A percentile compares a stretch with the other conserved stretches of the same genome.
Conservation (phyloP, 2,113 vertebrate species). For the Mustela nigripes region DNA sequence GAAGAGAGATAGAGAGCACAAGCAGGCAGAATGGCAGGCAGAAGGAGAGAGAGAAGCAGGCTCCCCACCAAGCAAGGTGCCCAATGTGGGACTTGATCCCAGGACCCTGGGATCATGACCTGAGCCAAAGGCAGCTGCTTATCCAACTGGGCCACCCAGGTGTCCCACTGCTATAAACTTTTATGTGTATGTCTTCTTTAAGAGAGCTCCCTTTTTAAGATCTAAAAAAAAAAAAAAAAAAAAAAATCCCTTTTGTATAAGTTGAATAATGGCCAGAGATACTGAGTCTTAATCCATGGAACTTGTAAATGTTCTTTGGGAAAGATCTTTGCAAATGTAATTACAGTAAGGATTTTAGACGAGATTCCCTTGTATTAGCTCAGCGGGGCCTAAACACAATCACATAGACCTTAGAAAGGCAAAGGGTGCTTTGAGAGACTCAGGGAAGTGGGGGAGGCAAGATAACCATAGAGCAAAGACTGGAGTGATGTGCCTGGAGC, state of each 20-base stretch:
- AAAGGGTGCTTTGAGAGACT: background rate
- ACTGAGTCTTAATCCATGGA: background rate
- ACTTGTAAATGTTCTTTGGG: background rate
- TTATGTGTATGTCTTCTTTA: background rate
- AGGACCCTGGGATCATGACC: no score
- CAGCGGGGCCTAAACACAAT: background rate
- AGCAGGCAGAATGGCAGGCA: no score
- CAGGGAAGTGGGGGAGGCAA: background rate
- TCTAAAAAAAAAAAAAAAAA: background rate
- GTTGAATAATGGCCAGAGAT: background rate
- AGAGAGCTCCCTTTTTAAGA: background rate
- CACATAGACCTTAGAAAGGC: background rate
- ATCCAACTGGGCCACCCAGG: no score
- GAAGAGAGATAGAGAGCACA: no score
- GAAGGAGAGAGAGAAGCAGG: no score
- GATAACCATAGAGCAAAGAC: background rate
- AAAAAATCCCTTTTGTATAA: background rate
- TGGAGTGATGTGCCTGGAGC: rapidly evolving
- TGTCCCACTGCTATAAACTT: background rate
- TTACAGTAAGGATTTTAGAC: background rate
- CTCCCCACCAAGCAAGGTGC: no score
- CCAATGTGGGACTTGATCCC: no score
- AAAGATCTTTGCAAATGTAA: background rate
- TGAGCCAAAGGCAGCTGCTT: no score
- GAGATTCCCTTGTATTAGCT: background rate